Conservation (phyloP, 2,797 vertebrate species). For the Enteromius argenteus region DNA sequence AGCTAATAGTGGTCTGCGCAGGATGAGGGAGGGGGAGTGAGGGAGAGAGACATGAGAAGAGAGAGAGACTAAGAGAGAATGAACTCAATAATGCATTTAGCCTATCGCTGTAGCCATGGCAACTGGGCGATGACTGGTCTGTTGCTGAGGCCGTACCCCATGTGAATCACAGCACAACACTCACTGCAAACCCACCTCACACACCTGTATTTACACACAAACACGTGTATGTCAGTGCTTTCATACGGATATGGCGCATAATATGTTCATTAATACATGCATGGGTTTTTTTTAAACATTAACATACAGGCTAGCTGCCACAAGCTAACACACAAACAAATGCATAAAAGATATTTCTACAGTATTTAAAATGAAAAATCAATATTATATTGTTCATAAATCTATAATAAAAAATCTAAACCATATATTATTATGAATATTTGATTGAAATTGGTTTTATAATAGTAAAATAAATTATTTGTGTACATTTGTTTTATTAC, state of each 20-base stretch:
- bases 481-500: neutral
- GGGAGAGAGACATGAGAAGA: slow-evolving; percentile 36
- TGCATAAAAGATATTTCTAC: neutral
- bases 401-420: neutral
- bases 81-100: slow-evolving; percentile 65
- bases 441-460: neutral
- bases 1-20: slow-evolving; percentile 50
- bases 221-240: slow-evolving; percentile 30
- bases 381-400: neutral
- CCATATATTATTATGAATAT: neutral
- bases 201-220: slow-evolving; percentile 42
- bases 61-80: slow-evolving; percentile 43
- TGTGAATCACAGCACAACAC: slow-evolving; percentile 58
- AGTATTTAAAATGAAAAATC: neutral
- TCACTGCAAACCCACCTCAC: slow-evolving; percentile 27
- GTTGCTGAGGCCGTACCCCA: slow-evolving; percentile 53
- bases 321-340: neutral
- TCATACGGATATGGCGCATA: neutral
- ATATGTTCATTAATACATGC: neutral
- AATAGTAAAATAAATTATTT: neutral
- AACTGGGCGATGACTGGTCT: slow-evolving; percentile 61
- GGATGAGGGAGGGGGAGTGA: slow-evolving; percentile 35
- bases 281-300: neutral
- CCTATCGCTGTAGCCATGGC: slow-evolving; percentile 62
- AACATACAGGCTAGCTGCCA: neutral